These are phyloP conservation scores for Apteryx mantelli DNA, from an alignment of 2,113 vertebrate genomes.

Conservation along the genomic window DNA sequence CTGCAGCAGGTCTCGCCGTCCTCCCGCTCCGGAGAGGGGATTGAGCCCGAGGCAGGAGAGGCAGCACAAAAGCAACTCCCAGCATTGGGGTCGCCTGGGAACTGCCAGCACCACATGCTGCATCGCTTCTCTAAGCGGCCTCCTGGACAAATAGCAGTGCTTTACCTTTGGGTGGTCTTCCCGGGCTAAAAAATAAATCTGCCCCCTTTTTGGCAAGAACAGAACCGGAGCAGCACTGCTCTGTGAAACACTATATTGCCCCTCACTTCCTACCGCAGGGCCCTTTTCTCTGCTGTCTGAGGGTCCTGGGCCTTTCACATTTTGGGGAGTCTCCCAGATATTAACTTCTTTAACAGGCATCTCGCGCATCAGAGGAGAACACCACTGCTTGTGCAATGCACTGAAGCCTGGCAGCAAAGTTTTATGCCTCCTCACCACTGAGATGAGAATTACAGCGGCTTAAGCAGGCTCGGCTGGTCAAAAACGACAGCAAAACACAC, in stretches of 20 bases:
- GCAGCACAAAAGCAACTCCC: not conserved
- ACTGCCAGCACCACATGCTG: not conserved
- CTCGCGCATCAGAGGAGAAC: not conserved
- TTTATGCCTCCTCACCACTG: not conserved
- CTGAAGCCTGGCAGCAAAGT: not conserved
- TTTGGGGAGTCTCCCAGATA: not conserved
- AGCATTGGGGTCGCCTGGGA: not conserved
- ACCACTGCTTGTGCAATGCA: rapidly evolving
- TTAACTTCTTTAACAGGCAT: not conserved
- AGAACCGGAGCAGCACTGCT: not conserved
- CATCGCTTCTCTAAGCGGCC: not conserved
- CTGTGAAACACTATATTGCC: not conserved
- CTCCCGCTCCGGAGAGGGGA: not conserved
- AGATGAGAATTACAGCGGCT: not conserved
- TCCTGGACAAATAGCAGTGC: not conserved
- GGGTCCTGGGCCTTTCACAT: not conserved
- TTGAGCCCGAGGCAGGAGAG: not conserved
- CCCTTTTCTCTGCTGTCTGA: not conserved
- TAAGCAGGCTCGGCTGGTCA: not conserved
- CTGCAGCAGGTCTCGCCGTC: not conserved
- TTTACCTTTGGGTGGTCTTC: not conserved
- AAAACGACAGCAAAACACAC: not conserved
- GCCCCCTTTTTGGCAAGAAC: not conserved
- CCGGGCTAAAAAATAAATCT: not conserved
- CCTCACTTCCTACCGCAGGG: not conserved